Percentiles rank a stretch among this genome's conserved stretches.
Conservation (phyloP, 2,113 vertebrate genomes). For the Acanthisitta chloris region DNA sequence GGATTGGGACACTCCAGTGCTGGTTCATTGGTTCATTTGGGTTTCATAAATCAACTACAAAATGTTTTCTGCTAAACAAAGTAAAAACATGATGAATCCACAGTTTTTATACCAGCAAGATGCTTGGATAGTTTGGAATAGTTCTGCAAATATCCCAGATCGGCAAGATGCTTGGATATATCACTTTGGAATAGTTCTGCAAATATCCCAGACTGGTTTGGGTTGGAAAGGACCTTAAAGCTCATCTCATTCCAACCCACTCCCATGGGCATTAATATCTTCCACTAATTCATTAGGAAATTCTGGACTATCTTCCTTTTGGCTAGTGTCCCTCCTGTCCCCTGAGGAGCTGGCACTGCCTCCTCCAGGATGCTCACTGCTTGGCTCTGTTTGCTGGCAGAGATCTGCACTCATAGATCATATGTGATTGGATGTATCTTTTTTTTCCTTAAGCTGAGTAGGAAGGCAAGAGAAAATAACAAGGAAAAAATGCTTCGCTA, state of each 20-base stretch:
- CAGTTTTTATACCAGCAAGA: not conserved
- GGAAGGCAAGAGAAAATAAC: not conserved
- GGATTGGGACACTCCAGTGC: not conserved
- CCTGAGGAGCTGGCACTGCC: not conserved
- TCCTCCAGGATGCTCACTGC: not conserved
- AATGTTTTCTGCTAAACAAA: not conserved
- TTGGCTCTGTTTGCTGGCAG: not conserved
- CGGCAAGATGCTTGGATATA: not conserved
- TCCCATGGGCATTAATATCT: not conserved
- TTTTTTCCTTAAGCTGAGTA: not conserved
- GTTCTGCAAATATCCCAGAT: not conserved
- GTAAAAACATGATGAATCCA: not conserved
- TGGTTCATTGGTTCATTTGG: accelerated
- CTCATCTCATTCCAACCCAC: not conserved
- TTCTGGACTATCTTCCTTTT: not conserved
- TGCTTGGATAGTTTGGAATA: not conserved
- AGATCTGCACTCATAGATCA: not conserved
- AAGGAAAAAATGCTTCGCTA: not conserved
- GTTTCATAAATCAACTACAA: not conserved
- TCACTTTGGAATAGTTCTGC: not conserved
- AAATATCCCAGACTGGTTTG: not conserved
- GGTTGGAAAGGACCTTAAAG: not conserved
- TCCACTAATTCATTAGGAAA: not conserved
- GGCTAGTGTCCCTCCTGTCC: not conserved
- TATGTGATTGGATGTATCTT: not conserved